These are phyloP conservation scores for Fulica atra DNA, from an alignment of 2,113 vertebrate genomes.

Conservation along the genomic window DNA sequence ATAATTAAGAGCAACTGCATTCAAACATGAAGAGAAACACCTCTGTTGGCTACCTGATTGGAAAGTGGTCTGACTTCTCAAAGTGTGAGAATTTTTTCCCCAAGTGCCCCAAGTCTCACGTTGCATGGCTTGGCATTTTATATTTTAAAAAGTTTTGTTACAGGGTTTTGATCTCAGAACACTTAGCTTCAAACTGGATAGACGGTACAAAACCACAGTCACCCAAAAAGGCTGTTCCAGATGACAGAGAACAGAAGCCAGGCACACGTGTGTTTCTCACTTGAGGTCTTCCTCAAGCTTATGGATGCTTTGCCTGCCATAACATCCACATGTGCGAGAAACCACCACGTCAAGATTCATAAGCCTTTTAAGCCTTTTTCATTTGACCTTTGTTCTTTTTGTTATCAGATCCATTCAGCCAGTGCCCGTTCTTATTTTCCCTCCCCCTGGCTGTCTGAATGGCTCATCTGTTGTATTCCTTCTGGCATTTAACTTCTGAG, in stretches of 20 bases:
- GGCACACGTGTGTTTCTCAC: neutral
- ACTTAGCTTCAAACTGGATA: neutral
- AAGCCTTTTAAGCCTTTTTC: neutral
- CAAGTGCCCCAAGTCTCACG: neutral
- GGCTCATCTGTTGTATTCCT: constrained; percentile 6
- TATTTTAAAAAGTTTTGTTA: neutral
- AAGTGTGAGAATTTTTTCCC: neutral
- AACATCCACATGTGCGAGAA: neutral
- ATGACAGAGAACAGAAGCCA: neutral
- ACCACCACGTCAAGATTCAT: fast-evolving
- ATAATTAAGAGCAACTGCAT: neutral
- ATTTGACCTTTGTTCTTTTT: neutral
- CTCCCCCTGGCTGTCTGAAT: neutral
- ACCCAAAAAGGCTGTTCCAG: neutral
- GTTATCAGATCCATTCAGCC: neutral
- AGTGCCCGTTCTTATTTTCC: neutral
- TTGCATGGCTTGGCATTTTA: neutral
- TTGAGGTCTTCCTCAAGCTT: neutral
- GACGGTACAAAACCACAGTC: neutral
- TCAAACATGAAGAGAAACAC: neutral
- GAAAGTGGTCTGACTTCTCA: neutral
- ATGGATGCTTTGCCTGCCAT: neutral
- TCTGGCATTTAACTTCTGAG: neutral
- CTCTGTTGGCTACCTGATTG: fast-evolving
- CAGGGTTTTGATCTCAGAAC: neutral